Conservation (phyloP, 1,140 invertebrate genomes). For the Pectinophora gossypiella region DNA sequence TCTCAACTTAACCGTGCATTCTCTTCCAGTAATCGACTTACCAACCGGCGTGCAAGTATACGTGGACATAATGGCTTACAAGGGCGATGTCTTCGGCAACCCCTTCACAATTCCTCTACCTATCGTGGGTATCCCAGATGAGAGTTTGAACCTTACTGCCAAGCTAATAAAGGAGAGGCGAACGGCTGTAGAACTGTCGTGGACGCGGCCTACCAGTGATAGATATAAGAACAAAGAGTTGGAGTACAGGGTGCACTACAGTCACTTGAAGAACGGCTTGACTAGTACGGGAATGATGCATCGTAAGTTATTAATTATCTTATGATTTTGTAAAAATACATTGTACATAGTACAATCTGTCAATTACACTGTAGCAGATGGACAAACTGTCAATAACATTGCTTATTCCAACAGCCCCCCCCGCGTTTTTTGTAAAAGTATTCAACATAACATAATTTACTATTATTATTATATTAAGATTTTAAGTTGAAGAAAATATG, state of each 20-base stretch:
- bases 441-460: too few relatives aligned
- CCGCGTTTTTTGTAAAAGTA: too few relatives aligned
- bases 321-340: too few relatives aligned
- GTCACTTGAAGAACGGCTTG: neutral
- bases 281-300: neutral
- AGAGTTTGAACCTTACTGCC: constrained; percentile 63
- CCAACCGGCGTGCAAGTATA: constrained; percentile 76
- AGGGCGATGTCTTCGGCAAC: constrained; percentile 78
- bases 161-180: constrained; percentile 75
- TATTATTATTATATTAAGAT: too few relatives aligned
- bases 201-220: constrained; percentile 77
- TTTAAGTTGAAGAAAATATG: too few relatives aligned
- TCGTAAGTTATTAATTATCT: neutral
- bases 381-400: too few relatives aligned
- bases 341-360: too few relatives aligned
- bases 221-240: constrained; percentile 47
- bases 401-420: too few relatives aligned
- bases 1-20: too few relatives aligned
- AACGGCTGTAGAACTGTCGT: constrained; percentile 79
- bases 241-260: constrained; percentile 75
- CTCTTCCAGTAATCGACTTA: constrained; percentile 54
- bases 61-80: constrained; percentile 79
- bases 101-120: constrained; percentile 64
- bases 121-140: constrained; percentile 74
- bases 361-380: too few relatives aligned